phyloP scores from a whole-genome alignment of 1,140 invertebrate species.

The Dysdera silvatica region DNA sequence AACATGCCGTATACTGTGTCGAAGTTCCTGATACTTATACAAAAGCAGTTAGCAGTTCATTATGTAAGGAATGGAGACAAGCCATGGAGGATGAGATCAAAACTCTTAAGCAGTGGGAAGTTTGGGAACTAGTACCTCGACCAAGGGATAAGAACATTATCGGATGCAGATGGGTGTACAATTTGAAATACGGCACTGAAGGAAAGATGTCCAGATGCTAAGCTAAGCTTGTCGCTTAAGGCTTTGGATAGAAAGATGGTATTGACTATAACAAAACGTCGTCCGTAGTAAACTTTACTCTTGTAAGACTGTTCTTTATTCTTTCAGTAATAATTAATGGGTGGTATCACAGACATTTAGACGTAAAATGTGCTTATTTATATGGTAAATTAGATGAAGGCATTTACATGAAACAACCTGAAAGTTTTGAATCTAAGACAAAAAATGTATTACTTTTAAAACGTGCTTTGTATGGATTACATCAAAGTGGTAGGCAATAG shows the following conservation, averaged over 20 bases:
- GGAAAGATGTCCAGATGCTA: constrained; percentile 3
- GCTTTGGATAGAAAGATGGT: neutral
- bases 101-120: neutral
- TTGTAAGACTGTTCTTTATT: neutral
- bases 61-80: neutral
- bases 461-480: too few species aligned
- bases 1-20: neutral
- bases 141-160: neutral
- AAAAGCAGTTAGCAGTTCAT: neutral
- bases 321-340: too few species aligned
- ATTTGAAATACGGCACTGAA: neutral
- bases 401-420: constrained; percentile 1
- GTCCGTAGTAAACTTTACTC: neutral
- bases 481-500: too few species aligned
- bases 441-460: too few species aligned
- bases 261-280: neutral
- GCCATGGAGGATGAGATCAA: constrained; percentile 19
- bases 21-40: neutral
- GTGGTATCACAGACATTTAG: neutral
- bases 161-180: constrained; percentile 12
- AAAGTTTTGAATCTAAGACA: too few species aligned
- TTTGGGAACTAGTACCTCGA: neutral
- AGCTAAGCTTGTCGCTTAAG: neutral
- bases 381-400: neutral
- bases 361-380: neutral